Evolutionary conservation across 2,797 vertebrate genomes (phyloP).

Genomic region (Hoplostethus mediterraneus): DNA sequence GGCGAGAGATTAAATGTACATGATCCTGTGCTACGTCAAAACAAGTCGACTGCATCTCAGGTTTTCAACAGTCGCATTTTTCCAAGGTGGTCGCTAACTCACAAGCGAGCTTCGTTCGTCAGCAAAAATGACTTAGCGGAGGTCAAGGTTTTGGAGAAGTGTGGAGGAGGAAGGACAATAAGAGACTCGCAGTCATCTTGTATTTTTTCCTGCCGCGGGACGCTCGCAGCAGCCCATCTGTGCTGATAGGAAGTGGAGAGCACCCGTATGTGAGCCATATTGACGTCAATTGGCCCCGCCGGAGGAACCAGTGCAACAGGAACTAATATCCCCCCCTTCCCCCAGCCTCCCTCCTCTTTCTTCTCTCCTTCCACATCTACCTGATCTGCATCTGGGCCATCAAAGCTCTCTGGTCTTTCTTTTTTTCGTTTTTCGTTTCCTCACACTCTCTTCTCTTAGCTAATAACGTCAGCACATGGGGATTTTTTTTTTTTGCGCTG

Average conservation of each 20-base stretch:
- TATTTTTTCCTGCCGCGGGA: constrained; percentile 75
- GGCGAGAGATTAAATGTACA: too few relatives aligned
- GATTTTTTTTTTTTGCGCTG: neutral
- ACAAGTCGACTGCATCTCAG: neutral
- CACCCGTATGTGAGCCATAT: constrained; percentile 65
- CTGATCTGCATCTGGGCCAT: constrained; percentile 29
- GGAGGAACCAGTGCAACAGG: constrained; percentile 80
- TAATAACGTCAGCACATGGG: neutral
- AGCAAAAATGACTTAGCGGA: constrained; percentile 43
- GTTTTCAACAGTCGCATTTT: too few relatives aligned
- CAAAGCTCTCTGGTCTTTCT: neutral
- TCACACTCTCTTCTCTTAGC: neutral
- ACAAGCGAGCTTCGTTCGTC: constrained; percentile 28
- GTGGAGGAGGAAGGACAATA: constrained; percentile 77
- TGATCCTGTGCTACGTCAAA: too few relatives aligned
- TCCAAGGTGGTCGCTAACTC: constrained; percentile 27
- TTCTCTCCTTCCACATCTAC: constrained; percentile 33
- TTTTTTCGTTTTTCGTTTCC: constrained; percentile 7
- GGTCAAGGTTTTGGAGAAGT: constrained; percentile 73
- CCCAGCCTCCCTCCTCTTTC: constrained; percentile 29
- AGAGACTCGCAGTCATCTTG: constrained; percentile 62
- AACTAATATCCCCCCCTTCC: constrained; percentile 66
- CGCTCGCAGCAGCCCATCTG: constrained; percentile 71
- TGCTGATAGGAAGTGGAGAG: constrained; percentile 80
- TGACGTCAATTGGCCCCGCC: constrained; percentile 81